Conservation (phyloP, 2,797 vertebrate species). For the Sebastolobus alascanus region DNA sequence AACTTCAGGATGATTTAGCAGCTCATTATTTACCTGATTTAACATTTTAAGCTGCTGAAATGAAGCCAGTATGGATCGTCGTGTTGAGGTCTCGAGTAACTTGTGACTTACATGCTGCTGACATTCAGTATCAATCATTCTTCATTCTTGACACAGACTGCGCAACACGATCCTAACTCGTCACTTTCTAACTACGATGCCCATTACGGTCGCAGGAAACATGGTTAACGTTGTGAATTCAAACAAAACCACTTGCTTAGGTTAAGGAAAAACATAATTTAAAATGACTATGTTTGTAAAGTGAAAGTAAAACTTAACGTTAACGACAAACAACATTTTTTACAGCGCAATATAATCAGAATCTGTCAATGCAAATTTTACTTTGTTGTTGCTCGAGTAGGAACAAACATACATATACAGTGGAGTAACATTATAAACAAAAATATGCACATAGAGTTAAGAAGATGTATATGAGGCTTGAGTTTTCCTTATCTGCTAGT, state of each 20-base stretch:
- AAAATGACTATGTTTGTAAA: too few relatives aligned
- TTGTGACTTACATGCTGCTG: not conserved
- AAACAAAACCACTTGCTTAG: too few relatives aligned
- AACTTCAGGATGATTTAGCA: not conserved
- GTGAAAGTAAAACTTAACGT: too few relatives aligned
- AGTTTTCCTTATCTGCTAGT: not conserved
- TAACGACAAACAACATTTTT: not conserved
- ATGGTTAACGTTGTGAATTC: too few relatives aligned
- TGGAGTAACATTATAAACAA: not conserved
- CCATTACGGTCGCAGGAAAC: too few relatives aligned
- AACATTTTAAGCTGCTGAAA: slow-evolving; percentile 25
- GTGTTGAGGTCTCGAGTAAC: not conserved
- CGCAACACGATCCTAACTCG: too few relatives aligned
- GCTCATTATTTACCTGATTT: slow-evolving; percentile 5
- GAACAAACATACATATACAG: not conserved
- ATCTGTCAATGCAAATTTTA: not conserved
- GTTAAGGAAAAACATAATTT: too few relatives aligned
- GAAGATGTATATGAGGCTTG: not conserved
- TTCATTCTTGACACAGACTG: slow-evolving; percentile 4
- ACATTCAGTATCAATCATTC: not conserved
- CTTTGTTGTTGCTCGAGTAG: not conserved
- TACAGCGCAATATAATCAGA: not conserved
- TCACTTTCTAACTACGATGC: too few relatives aligned
- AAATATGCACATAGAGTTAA: not conserved
- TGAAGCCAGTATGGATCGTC: not conserved